These are phyloP conservation scores for Anolis carolinensis DNA, from an alignment of 2,113 vertebrate species.

Conservation along the genomic window DNA sequence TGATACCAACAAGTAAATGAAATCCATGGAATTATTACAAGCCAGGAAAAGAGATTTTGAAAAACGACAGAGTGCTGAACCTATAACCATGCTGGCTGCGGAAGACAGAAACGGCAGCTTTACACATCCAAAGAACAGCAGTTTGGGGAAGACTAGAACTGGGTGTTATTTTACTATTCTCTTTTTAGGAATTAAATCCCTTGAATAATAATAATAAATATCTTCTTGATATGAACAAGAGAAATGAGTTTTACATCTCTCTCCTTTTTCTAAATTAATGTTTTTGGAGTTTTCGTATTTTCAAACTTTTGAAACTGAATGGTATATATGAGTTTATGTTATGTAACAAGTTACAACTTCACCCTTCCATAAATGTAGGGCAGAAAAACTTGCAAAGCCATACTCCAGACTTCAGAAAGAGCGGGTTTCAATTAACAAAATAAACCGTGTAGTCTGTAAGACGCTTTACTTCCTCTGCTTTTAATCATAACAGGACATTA, in stretches of 20 bases:
- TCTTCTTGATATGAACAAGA: not conserved
- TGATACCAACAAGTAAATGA: not conserved
- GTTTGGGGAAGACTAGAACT: not conserved
- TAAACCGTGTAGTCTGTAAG: too few relatives aligned
- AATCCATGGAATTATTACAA: not conserved
- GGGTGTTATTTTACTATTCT: not conserved
- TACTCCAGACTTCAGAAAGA: too few relatives aligned
- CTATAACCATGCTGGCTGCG: not conserved
- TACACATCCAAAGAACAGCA: too few relatives aligned
- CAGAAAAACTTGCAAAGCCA: too few relatives aligned
- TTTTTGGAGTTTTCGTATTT: not conserved
- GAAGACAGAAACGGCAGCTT: not conserved
- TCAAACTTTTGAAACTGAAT: not conserved
- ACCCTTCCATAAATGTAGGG: too few relatives aligned
- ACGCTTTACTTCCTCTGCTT: too few relatives aligned
- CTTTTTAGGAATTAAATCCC: not conserved
- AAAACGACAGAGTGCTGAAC: not conserved
- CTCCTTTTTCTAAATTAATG: not conserved
- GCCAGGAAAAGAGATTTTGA: not conserved
- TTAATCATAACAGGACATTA: not conserved
- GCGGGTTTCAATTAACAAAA: too few relatives aligned
- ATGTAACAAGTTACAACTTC: not conserved
- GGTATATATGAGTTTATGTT: too few relatives aligned
- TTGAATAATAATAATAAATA: conserved; percentile 2
- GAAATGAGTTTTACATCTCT: not conserved